phyloP scores from a whole-genome alignment of 1,140 invertebrate species.

The Wasmannia auropunctata region DNA sequence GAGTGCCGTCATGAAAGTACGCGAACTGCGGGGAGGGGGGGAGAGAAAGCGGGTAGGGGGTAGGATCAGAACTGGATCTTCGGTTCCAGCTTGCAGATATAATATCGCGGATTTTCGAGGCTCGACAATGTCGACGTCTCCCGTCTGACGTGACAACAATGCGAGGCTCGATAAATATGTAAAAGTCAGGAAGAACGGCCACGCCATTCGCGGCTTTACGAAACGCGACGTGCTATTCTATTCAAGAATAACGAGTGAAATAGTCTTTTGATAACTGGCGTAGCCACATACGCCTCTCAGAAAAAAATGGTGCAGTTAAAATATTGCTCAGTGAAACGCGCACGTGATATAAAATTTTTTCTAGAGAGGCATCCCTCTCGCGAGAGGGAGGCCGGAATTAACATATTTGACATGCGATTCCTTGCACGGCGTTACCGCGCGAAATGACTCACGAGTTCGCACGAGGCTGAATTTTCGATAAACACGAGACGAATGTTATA shows the following conservation, averaged over 20 bases:
- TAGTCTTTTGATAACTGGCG: not conserved
- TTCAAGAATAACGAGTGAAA: slow-evolving; percentile 41
- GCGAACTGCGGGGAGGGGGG: not conserved
- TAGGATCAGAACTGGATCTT: slow-evolving; percentile 42
- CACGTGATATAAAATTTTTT: not conserved
- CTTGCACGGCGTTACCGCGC: not conserved
- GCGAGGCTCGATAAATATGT: slow-evolving; percentile 77
- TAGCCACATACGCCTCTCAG: not conserved
- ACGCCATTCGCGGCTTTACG: slow-evolving; percentile 63
- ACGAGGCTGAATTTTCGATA: slow-evolving; percentile 20
- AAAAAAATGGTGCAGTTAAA: slow-evolving; percentile 25
- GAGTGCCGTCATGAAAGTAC: not conserved
- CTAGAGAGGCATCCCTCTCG: not conserved
- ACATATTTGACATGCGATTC: not conserved
- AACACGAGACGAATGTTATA: slow-evolving; percentile 9
- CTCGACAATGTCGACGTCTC: slow-evolving; percentile 72
- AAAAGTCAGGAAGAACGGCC: slow-evolving; percentile 73
- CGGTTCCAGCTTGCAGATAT: slow-evolving; percentile 50
- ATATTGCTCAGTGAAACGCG: slow-evolving; percentile 22
- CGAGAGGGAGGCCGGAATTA: not conserved
- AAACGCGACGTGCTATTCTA: slow-evolving; percentile 44
- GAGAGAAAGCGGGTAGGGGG: not conserved
- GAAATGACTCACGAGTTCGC: slow-evolving; percentile 27
- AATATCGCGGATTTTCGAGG: slow-evolving; percentile 70
- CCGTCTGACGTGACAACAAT: slow-evolving; percentile 75